Base-by-base conservation (phyloP, 2,888 invertebrate genomes). In the Ceramica pisi region DNA sequence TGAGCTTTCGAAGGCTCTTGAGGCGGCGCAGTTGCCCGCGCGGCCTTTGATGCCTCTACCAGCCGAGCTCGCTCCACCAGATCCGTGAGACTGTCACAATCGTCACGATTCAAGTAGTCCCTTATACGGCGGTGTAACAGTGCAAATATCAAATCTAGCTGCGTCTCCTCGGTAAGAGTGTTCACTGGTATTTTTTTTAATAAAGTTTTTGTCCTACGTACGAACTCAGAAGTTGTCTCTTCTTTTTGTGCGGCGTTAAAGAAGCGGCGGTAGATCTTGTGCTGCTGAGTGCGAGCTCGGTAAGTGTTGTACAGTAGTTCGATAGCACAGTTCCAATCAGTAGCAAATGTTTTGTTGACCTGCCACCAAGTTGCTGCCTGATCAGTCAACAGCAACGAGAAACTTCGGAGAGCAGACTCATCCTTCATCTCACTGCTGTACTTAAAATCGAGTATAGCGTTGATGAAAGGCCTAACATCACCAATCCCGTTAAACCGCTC, bases 121-220 rank as follows among this genome's bases (percentile, higher is more conserved):
- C 60, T 53, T 35, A 75, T 68, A 9, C 68, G 68, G 35, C 35
- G 53, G 60, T 46, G 26, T 44, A 75, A 57, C 35, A 75, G 26
- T 9, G 59, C 19, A 19, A 60, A 75, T n/a, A 68, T 60, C 14
- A 74, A 19, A 74, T 75, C 75, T 12, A 75, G 23, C 59, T 75
- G 53, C 3, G 75, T 64, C 9, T 74, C 74, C 23, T 64, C 35
- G 21, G 68, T 74, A 0, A 75, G 41, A 9, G 67, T 75, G 26
- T 63, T 59, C n/a, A 19, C 14, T 19, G 75, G 73, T 46, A 75
- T 23, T 35, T 63, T 59, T 7, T 8, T 48, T 3, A 75, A 50
- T 12, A 74, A 53, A 12, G 2, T 12, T 63, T 21, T 68, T 4
- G n/a, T 5, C 50, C 12, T 53, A 3, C 50, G 51, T 41, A 74